Evolutionary conservation across 2,797 vertebrate genomes (phyloP).

Genomic region (Pseudotriccus pelzelni): DNA sequence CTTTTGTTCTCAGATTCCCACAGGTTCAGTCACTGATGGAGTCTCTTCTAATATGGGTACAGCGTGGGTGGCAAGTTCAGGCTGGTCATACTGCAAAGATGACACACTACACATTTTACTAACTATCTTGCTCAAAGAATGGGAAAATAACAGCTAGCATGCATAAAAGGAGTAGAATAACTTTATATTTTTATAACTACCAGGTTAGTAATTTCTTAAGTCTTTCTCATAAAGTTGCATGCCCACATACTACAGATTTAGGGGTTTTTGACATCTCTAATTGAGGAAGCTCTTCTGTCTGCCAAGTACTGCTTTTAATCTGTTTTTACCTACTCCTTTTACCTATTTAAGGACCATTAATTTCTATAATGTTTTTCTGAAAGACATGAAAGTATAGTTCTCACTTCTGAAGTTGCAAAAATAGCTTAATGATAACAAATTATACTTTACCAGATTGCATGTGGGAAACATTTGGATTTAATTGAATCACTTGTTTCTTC

Average conservation of each 20-base stretch:
- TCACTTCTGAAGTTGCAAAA: conserved; percentile 4
- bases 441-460: conserved; percentile 29
- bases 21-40: background rate
- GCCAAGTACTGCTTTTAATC: background rate
- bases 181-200: background rate
- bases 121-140: background rate
- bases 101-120: background rate
- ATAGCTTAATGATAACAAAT: conserved; percentile 46
- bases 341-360: conserved; percentile 13
- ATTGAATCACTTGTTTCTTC: conserved; percentile 46
- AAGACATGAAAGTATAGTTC: conserved; percentile 10
- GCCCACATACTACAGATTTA: background rate
- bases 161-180: background rate
- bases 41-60: background rate
- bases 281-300: background rate
- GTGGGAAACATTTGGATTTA: conserved; percentile 48
- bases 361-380: conserved; percentile 44
- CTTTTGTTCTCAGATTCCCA: background rate
- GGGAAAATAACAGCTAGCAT: background rate
- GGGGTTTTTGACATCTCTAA: background rate
- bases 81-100: background rate
- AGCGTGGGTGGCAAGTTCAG: background rate
- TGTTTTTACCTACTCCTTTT: conserved; percentile 14
- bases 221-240: background rate
- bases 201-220: background rate